A percentile compares a stretch with the other conserved stretches of the same genome.
phyloP scores from a whole-genome alignment of 1,140 invertebrate species.

The Halictus rubicundus region DNA sequence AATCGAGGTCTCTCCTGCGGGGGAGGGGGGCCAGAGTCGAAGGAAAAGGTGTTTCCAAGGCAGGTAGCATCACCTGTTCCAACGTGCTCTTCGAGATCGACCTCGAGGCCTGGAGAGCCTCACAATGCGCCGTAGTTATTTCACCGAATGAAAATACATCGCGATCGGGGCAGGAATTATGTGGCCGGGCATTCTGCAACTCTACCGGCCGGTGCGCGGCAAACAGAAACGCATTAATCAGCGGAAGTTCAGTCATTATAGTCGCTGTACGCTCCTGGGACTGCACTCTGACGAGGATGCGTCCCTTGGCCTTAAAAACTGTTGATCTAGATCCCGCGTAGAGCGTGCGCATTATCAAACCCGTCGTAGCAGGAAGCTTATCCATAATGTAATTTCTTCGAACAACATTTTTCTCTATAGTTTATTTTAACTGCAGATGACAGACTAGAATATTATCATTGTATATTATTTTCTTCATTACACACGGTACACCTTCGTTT shows the following conservation, averaged over 20 bases:
- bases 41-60: conserved; percentile 18
- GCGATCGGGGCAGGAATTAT: conserved; percentile 32
- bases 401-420: too few species aligned
- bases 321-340: too few species aligned
- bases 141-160: conserved; percentile 33
- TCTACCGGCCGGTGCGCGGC: not conserved
- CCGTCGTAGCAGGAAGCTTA: too few species aligned
- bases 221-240: not conserved
- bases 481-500: too few species aligned
- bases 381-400: too few species aligned
- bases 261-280: too few species aligned
- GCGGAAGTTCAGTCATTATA: not conserved
- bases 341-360: too few species aligned
- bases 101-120: conserved; percentile 37
- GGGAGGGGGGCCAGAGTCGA: not conserved
- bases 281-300: too few species aligned
- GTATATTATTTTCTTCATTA: too few species aligned
- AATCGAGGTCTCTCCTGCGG: not conserved
- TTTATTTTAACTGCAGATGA: too few species aligned
- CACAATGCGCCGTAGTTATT: conserved; percentile 51
- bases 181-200: not conserved
- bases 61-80: conserved; percentile 27
- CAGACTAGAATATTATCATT: too few species aligned
- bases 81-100: conserved; percentile 7
- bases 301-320: too few species aligned